Conservation (phyloP, 2,797 vertebrate species). For the Sebastes melanostomus region DNA sequence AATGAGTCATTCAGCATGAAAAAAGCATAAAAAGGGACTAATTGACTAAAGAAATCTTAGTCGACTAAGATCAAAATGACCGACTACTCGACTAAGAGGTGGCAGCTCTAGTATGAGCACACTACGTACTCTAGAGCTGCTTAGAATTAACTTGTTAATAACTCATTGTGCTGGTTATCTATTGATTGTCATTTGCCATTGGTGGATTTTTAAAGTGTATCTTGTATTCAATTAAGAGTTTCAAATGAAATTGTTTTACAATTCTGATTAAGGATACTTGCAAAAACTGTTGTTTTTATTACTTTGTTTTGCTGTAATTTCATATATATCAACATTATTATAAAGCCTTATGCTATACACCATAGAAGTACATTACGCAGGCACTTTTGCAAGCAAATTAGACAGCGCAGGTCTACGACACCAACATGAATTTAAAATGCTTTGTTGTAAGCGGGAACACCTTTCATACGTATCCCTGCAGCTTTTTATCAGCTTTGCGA, state of each 20-base stretch:
- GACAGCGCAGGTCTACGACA: neutral
- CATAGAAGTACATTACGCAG: neutral
- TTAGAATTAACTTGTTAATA: neutral
- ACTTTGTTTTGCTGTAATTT: neutral
- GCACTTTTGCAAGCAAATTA: neutral
- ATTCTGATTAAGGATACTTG: neutral
- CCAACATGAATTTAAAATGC: neutral
- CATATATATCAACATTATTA: neutral
- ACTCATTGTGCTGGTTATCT: neutral
- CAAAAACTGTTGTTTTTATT: neutral
- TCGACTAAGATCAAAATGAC: no score
- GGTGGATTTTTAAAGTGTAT: neutral
- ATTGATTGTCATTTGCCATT: neutral
- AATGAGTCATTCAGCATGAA: no score
- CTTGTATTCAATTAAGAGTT: neutral
- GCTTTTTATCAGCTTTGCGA: slow-evolving; percentile 2
- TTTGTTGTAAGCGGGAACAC: neutral
- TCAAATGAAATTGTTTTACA: neutral
- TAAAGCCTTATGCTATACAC: neutral
- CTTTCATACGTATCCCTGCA: neutral
- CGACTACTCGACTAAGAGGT: no score
- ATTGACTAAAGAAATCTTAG: no score
- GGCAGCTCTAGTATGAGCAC: neutral
- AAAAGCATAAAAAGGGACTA: no score
- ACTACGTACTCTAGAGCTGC: neutral